Evolutionary conservation across 2,113 vertebrate species (phyloP), one percentile per base, ranked within the genome.

Genomic region (Chascanopsetta lugubris): DNA sequence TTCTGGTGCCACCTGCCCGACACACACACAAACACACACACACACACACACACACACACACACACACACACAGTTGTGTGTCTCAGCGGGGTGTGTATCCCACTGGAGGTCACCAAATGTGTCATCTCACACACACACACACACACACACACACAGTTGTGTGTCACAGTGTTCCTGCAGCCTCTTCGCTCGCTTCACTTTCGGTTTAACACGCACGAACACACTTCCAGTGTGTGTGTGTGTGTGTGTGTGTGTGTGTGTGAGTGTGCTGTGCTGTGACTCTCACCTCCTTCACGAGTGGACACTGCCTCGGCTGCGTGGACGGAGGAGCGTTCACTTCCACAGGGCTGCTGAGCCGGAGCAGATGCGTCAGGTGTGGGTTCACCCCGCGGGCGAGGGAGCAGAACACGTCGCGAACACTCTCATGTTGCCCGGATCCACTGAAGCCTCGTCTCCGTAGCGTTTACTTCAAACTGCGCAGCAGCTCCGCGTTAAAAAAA

Each of bases 301-400:
- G n/a, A n/a, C n/a, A n/a, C n/a, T n/a, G n/a, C n/a, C n/a, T n/a
- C n/a, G n/a, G n/a, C n/a, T n/a, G n/a, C n/a, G n/a, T n/a, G n/a
- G n/a, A n/a, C n/a, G n/a, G n/a, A n/a, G n/a, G n/a, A n/a, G n/a
- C n/a, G 48, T 46, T 82, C 69, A 62, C 68, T 70, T 75, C 75
- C 81, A 58, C 57, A 6, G 69, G 53, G 43, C 13, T 27, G 59
- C n/a, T n/a, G n/a, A n/a, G n/a, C n/a, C n/a, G 17, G 30, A 50
- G 29, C 40, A 1, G 85, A 83, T 77, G 87, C 69, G 87, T 89
- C 89, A 89, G 86, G 87, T 90, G 89, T 85, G 66, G 50, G 69
- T 64, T 81, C n/a, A n/a, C 83, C 70, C 75, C 67, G 51, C 80
- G 29, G 75, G 72, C 64, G 77, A 83, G 85, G 83, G 61, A 84